phyloP scores from a whole-genome alignment of 1,140 invertebrate species.

The Pachyrhynchus sulphureomaculatus region DNA sequence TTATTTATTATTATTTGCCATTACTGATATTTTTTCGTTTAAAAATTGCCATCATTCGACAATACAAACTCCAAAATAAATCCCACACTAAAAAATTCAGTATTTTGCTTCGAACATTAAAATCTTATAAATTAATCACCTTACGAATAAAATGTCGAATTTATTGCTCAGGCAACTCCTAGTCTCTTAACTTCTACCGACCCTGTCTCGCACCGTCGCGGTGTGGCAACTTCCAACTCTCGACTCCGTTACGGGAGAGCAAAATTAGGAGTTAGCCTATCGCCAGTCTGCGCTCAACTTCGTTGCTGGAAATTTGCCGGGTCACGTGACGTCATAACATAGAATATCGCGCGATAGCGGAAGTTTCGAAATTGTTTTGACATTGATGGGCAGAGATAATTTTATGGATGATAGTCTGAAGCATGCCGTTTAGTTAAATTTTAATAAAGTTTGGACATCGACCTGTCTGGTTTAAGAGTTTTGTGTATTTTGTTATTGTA shows the following conservation, averaged over 20 bases:
- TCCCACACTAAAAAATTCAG: too few relatives aligned
- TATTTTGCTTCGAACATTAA: too few relatives aligned
- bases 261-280: constrained; percentile 12
- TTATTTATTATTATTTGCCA: too few relatives aligned
- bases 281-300: constrained; percentile 15
- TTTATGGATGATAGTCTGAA: too few relatives aligned
- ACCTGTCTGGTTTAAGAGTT: too few relatives aligned
- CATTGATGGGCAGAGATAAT: too few relatives aligned
- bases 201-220: constrained; percentile 18
- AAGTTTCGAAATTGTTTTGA: constrained; percentile 1
- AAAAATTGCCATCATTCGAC: too few relatives aligned
- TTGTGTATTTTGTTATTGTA: too few relatives aligned
- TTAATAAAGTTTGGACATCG: too few relatives aligned
- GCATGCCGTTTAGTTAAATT: too few relatives aligned
- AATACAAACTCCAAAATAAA: too few relatives aligned
- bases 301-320: neutral
- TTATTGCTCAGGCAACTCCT: neutral
- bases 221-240: constrained; percentile 22
- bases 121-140: neutral
- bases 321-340: neutral
- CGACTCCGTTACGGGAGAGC: constrained; percentile 14
- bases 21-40: too few relatives aligned
- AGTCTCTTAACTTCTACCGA: neutral
- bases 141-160: neutral
- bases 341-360: constrained; percentile 1